Evolutionary conservation across 1,140 invertebrate species (phyloP).

Genomic region (Cryptotermes secundus): DNA sequence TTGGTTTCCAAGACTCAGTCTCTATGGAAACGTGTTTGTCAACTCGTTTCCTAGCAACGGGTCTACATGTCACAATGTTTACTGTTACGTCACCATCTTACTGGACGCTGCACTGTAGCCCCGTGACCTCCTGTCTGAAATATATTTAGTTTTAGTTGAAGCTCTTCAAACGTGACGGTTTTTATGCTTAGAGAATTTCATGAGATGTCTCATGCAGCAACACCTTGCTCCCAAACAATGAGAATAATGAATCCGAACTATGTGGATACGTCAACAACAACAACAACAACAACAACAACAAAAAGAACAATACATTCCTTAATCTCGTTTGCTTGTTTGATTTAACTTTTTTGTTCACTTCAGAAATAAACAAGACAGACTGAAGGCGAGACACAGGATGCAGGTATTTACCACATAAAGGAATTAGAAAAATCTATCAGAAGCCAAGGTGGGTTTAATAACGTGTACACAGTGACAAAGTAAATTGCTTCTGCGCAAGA

Average conservation of each 20-base stretch:
- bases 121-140: too few species aligned
- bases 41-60: too few species aligned
- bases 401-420: background rate
- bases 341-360: background rate
- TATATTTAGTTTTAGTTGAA: too few species aligned
- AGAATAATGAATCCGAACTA: background rate
- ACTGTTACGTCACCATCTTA: too few species aligned
- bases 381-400: background rate
- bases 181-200: background rate
- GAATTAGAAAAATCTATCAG: background rate
- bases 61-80: too few species aligned
- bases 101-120: too few species aligned
- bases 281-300: too few species aligned
- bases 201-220: background rate
- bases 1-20: too few species aligned
- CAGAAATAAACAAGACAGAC: background rate
- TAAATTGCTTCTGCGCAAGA: too few species aligned
- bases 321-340: background rate
- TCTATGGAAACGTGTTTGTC: too few species aligned
- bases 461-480: too few species aligned
- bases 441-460: background rate
- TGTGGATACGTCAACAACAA: conserved; percentile 10
- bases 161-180: background rate
- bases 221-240: background rate
- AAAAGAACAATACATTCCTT: background rate